Evolutionary conservation across 2,888 invertebrate species (phyloP).

Genomic region (Amphipoea lucens): DNA sequence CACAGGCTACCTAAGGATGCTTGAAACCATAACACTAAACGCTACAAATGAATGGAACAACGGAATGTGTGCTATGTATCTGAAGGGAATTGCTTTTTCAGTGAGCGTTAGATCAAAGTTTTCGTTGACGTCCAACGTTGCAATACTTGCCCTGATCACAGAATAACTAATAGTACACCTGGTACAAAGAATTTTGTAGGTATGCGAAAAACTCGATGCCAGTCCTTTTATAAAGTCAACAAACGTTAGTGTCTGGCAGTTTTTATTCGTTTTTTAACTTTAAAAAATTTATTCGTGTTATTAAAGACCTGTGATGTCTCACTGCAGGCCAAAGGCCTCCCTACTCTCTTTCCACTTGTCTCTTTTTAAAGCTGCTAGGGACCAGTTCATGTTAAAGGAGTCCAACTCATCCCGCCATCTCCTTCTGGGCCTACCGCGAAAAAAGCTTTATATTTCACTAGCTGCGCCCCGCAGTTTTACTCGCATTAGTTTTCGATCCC

Average conservation of each 20-base stretch:
- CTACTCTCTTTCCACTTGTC: too few relatives aligned
- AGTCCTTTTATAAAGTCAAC: neutral
- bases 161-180: too few relatives aligned
- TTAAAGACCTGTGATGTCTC: too few relatives aligned
- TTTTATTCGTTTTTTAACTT: neutral
- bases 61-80: neutral
- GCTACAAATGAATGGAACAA: neutral
- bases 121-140: too few relatives aligned
- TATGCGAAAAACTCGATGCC: neutral
- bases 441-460: neutral
- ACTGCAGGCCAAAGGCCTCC: too few relatives aligned
- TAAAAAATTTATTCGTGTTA: neutral
- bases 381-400: too few relatives aligned
- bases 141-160: neutral
- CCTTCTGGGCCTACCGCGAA: too few relatives aligned
- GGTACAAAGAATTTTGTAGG: neutral
- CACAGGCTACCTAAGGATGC: slow-evolving; percentile 4
- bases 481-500: too few relatives aligned
- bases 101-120: neutral
- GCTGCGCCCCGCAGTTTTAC: too few relatives aligned
- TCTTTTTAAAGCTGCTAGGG: too few relatives aligned
- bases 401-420: neutral
- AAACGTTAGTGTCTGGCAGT: neutral
- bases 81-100: neutral
- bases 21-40: slow-evolving; percentile 7